phyloP scores from a whole-genome alignment of 2,797 vertebrate genomes.

The Phylloscopus collybita region DNA sequence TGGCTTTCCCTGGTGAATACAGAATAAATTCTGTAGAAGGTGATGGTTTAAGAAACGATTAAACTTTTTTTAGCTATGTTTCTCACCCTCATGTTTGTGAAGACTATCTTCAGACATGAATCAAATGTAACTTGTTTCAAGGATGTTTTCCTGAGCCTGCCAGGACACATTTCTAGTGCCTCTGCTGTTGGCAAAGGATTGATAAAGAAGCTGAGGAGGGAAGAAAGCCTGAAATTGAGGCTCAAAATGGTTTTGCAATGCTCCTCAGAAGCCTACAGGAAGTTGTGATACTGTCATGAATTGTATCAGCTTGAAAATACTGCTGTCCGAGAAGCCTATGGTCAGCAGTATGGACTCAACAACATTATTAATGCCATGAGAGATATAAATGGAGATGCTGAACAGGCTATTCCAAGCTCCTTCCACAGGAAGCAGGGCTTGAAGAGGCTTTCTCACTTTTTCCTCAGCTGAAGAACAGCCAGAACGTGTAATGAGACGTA shows the following conservation, averaged over 20 bases:
- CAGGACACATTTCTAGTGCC: slow-evolving; percentile 43
- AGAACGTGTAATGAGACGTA: accelerated
- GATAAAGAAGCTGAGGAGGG: accelerated
- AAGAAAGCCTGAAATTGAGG: not conserved
- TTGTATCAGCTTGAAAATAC: not conserved
- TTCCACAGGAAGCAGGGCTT: not conserved
- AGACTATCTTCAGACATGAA: slow-evolving; percentile 65
- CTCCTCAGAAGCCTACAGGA: not conserved
- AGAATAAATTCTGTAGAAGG: slow-evolving; percentile 60
- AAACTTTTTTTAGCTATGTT: slow-evolving; percentile 58
- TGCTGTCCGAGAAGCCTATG: not conserved
- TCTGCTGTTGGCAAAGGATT: slow-evolving; percentile 40
- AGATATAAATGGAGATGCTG: not conserved
- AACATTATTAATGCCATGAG: not conserved
- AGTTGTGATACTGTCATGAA: not conserved
- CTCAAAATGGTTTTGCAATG: not conserved
- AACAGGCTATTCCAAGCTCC: not conserved
- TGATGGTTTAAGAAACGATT: slow-evolving; percentile 65
- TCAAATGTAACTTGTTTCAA: slow-evolving; percentile 55
- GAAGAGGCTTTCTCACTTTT: not conserved
- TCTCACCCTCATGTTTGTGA: slow-evolving; percentile 61
- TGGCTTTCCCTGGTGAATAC: slow-evolving; percentile 66
- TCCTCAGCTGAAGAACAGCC: not conserved
- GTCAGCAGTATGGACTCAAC: not conserved
- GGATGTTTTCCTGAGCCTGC: slow-evolving; percentile 57